A percentile compares a stretch with the other conserved stretches of the same genome.
These are phyloP conservation scores for Orius insidiosus DNA, from an alignment of 1,140 invertebrate species.

Conservation along the genomic window DNA sequence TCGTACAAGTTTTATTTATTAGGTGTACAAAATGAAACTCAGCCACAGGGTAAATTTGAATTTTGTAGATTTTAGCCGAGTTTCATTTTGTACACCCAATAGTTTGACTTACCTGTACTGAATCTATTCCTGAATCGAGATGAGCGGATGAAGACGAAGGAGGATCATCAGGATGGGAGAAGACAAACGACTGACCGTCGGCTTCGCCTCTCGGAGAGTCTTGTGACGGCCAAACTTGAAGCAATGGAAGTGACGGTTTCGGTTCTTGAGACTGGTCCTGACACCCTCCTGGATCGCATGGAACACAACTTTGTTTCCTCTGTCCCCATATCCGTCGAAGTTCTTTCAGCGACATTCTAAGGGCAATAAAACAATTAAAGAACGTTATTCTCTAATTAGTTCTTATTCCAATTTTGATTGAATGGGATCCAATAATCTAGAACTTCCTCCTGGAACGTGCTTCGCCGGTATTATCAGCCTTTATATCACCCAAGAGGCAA, in stretches of 20 bases:
- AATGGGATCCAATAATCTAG: too few species aligned
- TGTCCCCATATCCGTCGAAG: constrained; percentile 16
- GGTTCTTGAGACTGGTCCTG: background rate
- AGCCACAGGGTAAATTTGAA: too few species aligned
- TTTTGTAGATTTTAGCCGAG: too few species aligned
- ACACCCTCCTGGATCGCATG: constrained; percentile 8
- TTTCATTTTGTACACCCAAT: too few species aligned
- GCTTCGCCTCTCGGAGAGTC: constrained; percentile 48
- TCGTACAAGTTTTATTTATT: too few species aligned
- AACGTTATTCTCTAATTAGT: too few species aligned
- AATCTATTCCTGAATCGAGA: constrained; percentile 45
- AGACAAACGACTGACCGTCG: constrained; percentile 48
- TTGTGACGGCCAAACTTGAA: constrained; percentile 34
- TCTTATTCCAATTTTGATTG: too few species aligned
- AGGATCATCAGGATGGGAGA: constrained; percentile 32
- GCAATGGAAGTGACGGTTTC: constrained; percentile 18
- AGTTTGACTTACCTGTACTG: constrained; percentile 46
- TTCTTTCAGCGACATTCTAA: constrained; percentile 14
- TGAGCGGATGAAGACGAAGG: constrained; percentile 17
- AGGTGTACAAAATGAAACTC: too few species aligned
- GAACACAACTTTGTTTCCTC: constrained; percentile 15
- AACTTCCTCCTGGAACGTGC: too few species aligned
- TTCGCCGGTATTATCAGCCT: too few species aligned
- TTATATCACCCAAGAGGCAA: too few species aligned
- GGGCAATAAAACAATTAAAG: constrained; percentile 1